Base-by-base conservation (phyloP, 2,113 vertebrate genomes). In the Spermophilus dauricus region DNA sequence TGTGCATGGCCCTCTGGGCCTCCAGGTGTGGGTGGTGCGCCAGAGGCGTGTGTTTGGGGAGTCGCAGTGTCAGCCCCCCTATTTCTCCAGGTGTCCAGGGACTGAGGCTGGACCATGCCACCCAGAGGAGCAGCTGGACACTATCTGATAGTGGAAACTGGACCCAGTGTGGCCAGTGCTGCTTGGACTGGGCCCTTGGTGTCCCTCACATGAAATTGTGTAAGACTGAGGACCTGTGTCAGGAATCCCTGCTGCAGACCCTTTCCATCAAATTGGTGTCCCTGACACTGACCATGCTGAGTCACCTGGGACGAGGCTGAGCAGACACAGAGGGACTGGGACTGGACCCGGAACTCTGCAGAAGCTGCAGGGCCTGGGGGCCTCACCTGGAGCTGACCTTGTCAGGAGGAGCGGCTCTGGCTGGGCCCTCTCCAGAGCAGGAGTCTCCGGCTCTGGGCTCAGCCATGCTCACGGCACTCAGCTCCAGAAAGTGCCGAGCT, bases 201-300 rank as follows among this genome's bases (percentile, higher is more conserved):
- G 76, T 24, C 53, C 72, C 48, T 14, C 48, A 4, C 13, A 4
- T 4, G 0, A 16, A 9, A 0, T 30, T 12, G 37, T 10, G 28
- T 30, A 10, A 37, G 48, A 45, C 8, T 8, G n/a, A 22, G 30
- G 17, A 5, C 9, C 56, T 28, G 65, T 14, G 24, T 32, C 2
- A 4, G 65, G 56, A 42, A 6, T 26, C 16, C 18, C 0, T 4
- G 63, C 24, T 10, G 8, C 42, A 32, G 69, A 37, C 69, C 42
- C 2, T 28, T 16, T 5, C 10, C 16, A 24, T 34, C 14, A 12
- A 22, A 48, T 70, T 37, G 28, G 24, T 4, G 30, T 58, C 51
- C 78, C 56, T 24, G 9, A 1, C 9, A 1, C 39, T 12, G 20
- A 65, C 28, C 1, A 0, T 34, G 10, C 0, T 11, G 42, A 16